Base-by-base conservation (phyloP, 2,113 vertebrate species). In the Gopherus flavomarginatus region DNA sequence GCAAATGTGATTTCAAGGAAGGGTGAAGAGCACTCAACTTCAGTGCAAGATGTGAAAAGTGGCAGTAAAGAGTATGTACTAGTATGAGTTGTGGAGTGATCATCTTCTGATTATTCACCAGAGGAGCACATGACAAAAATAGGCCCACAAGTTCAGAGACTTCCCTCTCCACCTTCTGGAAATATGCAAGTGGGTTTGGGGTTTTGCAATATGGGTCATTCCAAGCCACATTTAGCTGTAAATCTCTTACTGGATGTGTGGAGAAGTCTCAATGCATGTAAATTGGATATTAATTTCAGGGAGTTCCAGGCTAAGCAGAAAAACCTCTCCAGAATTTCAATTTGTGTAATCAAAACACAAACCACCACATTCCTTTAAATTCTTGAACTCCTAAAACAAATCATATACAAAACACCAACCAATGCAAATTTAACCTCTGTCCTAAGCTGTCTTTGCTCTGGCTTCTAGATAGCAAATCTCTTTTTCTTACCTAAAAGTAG, bases 291-390 rank as follows among this genome's bases (percentile, higher is more conserved):
- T 44, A 52, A 52, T 53, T 78, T n/a, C 29, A 86, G 50, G 50
- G 1, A 24, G 11, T 53, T 88, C 72, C 24, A 79, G 81, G 27
- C 29, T 35, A 83, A 88, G 81, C 22, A 29, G 1, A 82, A 52
- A 49, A 72, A 90, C 3, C 65, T 81, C 53, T 56, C 87, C 77
- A 65, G 75, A 27, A 47, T 90, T 95, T 95, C 94, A 47, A n/a
- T 38, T 26, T 16, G 22, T 54, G 86, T 11, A 86, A 54, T 9
- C 29, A 44, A 47, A 84, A 19, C 56, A 38, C 78, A 83, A 50
- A n/a, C n/a, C 87, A 86, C 87, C 57, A 50, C 53, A 3, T 27
- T 50, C 42, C 22, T 78, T 78, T 47, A 14, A 47, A 78, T 78
- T 57, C 44, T 75, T 81, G 8, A 89, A 4, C 35, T 65, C 62